Conservation (phyloP, 2,113 vertebrate species). For the Oriolus oriolus region DNA sequence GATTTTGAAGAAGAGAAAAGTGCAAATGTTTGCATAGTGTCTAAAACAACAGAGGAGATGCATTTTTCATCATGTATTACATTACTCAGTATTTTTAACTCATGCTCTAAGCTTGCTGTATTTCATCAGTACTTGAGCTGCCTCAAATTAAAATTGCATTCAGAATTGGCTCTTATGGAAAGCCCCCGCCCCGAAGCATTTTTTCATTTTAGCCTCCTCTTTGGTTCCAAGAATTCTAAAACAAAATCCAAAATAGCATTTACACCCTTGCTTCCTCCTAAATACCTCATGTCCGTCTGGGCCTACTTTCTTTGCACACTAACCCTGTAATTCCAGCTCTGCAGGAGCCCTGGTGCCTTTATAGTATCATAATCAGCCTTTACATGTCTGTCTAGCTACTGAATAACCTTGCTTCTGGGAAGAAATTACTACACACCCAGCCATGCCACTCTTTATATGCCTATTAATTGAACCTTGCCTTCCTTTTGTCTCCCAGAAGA, state of each 20-base stretch:
- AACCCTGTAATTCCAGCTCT: conserved; percentile 38
- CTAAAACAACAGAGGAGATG: neutral
- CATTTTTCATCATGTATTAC: neutral
- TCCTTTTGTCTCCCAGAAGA: neutral
- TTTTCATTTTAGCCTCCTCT: neutral
- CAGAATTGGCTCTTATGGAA: neutral
- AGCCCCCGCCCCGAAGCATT: neutral
- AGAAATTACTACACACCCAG: neutral
- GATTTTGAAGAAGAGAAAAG: neutral
- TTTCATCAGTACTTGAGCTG: neutral
- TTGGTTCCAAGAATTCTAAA: neutral
- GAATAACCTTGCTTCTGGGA: neutral
- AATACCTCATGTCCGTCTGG: neutral
- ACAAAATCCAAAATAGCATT: neutral
- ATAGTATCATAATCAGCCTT: neutral
- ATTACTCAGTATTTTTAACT: neutral
- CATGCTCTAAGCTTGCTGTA: neutral
- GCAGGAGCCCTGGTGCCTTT: neutral
- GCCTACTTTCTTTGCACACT: neutral
- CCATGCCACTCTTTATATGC: neutral
- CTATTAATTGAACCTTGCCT: neutral
- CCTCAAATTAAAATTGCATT: neutral
- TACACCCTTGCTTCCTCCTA: neutral
- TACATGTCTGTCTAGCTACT: neutral
- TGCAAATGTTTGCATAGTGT: neutral